Percentiles rank a stretch among this genome's conserved stretches.
Conservation (phyloP, 2,113 vertebrate genomes). For the Callocephalon fimbriatum region DNA sequence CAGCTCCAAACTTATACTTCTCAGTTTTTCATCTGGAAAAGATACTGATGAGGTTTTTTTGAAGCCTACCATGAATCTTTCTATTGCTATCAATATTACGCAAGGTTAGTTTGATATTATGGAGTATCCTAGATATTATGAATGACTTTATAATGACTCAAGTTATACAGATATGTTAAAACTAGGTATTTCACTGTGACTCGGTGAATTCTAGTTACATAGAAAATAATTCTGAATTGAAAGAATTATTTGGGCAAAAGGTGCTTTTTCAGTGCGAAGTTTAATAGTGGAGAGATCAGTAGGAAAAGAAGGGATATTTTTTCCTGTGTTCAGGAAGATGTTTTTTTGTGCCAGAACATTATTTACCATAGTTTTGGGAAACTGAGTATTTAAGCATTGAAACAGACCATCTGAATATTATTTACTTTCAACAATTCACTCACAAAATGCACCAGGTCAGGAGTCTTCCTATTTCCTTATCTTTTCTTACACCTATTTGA, state of each 20-base stretch:
- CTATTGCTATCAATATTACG: neutral
- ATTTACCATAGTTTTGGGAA: neutral
- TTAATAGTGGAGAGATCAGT: neutral
- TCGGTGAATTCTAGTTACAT: neutral
- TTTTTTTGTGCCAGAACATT: neutral
- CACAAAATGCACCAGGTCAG: neutral
- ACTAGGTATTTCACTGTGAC: neutral
- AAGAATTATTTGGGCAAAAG: neutral
- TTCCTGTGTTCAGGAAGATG: neutral
- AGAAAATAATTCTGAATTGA: neutral
- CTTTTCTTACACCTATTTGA: neutral
- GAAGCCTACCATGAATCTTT: neutral
- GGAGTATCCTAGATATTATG: neutral
- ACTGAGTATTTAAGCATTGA: neutral
- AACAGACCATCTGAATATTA: neutral
- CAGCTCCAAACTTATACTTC: neutral
- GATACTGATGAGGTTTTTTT: neutral
- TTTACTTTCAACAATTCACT: neutral
- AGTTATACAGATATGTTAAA: neutral
- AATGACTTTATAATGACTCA: neutral
- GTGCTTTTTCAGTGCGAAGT: neutral
- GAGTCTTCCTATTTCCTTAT: neutral
- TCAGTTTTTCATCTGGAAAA: neutral
- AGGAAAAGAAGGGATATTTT: neutral
- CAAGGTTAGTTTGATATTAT: neutral